Conservation (phyloP, 2,888 invertebrate species). For the Candidula unifasciata region DNA sequence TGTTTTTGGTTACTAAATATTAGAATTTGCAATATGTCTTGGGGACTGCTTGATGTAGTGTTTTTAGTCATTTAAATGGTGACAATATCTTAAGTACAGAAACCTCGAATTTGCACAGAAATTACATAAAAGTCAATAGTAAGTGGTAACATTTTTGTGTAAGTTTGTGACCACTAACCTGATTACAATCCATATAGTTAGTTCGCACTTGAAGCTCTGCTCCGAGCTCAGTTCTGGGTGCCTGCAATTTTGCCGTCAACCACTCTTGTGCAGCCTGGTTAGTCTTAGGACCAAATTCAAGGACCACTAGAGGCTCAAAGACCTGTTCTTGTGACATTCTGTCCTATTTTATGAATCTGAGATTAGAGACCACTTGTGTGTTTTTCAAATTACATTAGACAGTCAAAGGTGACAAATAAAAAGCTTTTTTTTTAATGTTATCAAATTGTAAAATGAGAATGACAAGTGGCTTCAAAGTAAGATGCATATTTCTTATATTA, state of each 20-base stretch:
- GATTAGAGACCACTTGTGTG: not conserved
- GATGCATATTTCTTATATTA: no score
- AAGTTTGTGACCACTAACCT: slow-evolving; percentile 57
- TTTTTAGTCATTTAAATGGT: no score
- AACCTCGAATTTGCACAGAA: not conserved
- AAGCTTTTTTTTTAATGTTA: no score
- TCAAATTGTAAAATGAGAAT: no score
- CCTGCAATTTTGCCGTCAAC: slow-evolving; percentile 70
- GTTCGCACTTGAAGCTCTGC: slow-evolving; percentile 68
- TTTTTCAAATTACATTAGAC: no score
- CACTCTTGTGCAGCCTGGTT: slow-evolving; percentile 71
- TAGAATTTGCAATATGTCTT: no score
- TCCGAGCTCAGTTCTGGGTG: slow-evolving; percentile 63
- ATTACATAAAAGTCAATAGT: not conserved
- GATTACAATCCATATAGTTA: slow-evolving; percentile 65
- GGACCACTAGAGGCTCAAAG: slow-evolving; percentile 70
- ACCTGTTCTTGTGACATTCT: slow-evolving; percentile 10
- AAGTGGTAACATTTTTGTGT: not conserved
- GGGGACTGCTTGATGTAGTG: no score
- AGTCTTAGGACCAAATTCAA: slow-evolving; percentile 69
- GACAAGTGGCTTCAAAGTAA: no score
- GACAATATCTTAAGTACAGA: not conserved
- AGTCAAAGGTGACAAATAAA: no score
- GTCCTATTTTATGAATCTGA: not conserved
- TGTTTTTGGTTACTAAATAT: no score